Conservation (phyloP, 2,888 invertebrate genomes). For the Rhingia campestris region DNA sequence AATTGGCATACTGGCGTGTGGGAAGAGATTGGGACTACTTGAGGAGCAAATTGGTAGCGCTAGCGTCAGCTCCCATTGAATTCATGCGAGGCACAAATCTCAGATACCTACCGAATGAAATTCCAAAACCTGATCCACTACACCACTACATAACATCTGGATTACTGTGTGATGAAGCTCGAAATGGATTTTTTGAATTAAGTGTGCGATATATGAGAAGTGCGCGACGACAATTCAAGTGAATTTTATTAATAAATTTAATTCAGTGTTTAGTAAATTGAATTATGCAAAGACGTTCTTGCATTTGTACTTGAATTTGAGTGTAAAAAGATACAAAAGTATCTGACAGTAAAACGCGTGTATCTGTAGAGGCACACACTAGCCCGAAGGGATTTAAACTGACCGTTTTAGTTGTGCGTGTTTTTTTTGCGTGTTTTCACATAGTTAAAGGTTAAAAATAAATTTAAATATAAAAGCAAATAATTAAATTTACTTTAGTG, state of each 20-base stretch:
- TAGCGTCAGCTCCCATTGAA: conserved; percentile 83
- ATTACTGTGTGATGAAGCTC: conserved; percentile 60
- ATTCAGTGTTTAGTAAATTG: conserved; percentile 15
- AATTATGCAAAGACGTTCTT: conserved; percentile 23
- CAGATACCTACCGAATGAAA: conserved; percentile 74
- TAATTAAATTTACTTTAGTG: conserved; percentile 15
- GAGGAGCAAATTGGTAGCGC: conserved; percentile 83
- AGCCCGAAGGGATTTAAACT: neutral
- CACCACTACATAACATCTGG: conserved; percentile 73
- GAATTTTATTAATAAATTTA: conserved; percentile 25
- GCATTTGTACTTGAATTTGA: conserved; percentile 6
- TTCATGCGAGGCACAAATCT: conserved; percentile 73
- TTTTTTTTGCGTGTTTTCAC: neutral
- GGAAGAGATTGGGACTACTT: conserved; percentile 83
- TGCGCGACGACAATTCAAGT: conserved; percentile 39
- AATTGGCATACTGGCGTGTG: conserved; percentile 78
- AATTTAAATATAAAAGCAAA: neutral
- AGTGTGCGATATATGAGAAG: conserved; percentile 51
- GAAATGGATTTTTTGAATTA: conserved; percentile 63
- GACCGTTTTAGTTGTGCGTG: neutral
- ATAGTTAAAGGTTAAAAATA: neutral
- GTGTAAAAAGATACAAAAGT: conserved; percentile 28
- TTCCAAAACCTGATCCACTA: conserved; percentile 72
- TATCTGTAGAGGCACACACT: conserved; percentile 7
- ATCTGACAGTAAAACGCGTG: neutral